A percentile compares a stretch with the other conserved stretches of the same genome.
phyloP scores from a whole-genome alignment of 1,140 invertebrate species.

The Leptinotarsa lineolata region DNA sequence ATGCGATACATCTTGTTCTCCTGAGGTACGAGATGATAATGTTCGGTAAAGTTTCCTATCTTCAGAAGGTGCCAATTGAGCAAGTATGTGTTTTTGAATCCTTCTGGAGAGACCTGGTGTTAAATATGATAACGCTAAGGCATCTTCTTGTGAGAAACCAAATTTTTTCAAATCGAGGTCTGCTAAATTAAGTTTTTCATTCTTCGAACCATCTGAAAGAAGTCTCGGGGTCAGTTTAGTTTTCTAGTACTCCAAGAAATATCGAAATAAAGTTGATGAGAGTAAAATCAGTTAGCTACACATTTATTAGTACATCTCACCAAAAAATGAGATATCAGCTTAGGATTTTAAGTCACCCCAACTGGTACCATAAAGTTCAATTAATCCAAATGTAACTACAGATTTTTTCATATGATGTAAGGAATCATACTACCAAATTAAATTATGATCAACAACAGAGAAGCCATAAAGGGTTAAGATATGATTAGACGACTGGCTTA shows the following conservation, averaged over 20 bases:
- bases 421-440: too few species aligned
- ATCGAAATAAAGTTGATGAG: slow-evolving; percentile 10
- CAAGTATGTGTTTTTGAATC: slow-evolving; percentile 66
- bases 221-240: neutral
- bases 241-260: neutral
- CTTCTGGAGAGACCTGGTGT: slow-evolving; percentile 67
- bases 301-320: too few species aligned
- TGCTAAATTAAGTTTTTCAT: slow-evolving; percentile 64
- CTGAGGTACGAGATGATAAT: slow-evolving; percentile 59
- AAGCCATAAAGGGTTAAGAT: too few species aligned
- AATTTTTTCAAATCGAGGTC: slow-evolving; percentile 68
- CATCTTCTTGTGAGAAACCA: slow-evolving; percentile 67
- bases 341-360: too few species aligned
- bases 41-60: slow-evolving; percentile 64
- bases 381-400: too few species aligned
- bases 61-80: slow-evolving; percentile 66
- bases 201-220: slow-evolving; percentile 52
- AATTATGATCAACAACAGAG: too few species aligned
- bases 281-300: neutral
- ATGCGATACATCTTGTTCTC: slow-evolving; percentile 33
- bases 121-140: slow-evolving; percentile 66
- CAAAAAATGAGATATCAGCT: too few species aligned
- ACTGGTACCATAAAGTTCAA: too few species aligned
- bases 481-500: too few species aligned
- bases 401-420: too few species aligned